Percentiles rank a stretch among this genome's conserved stretches.
Conservation (phyloP, 2,888 invertebrate genomes). For the Folsomia candida region DNA sequence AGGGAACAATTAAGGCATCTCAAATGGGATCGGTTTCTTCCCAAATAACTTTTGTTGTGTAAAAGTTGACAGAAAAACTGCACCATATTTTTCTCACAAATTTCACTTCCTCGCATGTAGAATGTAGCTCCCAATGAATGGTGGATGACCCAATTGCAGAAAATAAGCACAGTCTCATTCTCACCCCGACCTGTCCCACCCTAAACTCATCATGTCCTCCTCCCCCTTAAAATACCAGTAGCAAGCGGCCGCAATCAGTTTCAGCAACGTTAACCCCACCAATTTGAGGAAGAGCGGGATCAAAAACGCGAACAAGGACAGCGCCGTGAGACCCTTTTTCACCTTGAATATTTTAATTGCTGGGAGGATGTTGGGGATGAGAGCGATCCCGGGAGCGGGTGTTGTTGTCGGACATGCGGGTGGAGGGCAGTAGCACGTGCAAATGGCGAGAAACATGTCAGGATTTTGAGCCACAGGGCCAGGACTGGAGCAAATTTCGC, state of each 20-base stretch:
- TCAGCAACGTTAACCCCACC: not conserved
- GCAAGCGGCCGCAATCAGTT: not conserved
- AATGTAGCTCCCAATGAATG: no score
- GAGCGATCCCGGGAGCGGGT: not conserved
- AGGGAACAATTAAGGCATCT: no score
- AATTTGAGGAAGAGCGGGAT: not conserved
- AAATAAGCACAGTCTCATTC: no score
- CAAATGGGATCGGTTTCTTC: no score
- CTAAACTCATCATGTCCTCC: not conserved
- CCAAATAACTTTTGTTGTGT: no score
- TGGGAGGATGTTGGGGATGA: not conserved
- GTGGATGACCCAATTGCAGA: no score
- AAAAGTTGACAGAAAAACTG: no score
- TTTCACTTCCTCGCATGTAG: no score
- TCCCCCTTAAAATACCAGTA: not conserved
- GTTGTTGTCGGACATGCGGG: not conserved
- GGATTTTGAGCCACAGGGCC: not conserved
- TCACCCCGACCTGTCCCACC: not conserved
- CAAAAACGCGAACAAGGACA: not conserved
- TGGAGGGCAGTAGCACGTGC: not conserved
- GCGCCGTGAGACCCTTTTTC: not conserved
- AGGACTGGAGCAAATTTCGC: not conserved
- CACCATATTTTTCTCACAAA: no score
- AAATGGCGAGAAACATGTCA: not conserved
- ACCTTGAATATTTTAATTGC: not conserved